These are phyloP conservation scores for Bovichtus variegatus DNA, from an alignment of 2,797 vertebrate species.

Conservation along the genomic window DNA sequence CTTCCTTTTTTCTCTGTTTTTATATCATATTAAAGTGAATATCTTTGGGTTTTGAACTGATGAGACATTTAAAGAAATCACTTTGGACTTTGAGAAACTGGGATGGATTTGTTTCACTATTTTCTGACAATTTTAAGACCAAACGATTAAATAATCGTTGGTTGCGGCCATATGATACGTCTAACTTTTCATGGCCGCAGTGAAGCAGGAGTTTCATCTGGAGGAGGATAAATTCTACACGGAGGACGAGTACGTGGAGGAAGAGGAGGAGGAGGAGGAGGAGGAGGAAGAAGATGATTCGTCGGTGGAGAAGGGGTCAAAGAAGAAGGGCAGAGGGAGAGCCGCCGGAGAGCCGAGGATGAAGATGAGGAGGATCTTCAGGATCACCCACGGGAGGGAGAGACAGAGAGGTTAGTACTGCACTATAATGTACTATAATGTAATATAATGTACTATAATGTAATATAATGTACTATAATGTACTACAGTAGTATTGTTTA, in stretches of 20 bases:
- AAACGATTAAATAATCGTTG: no score
- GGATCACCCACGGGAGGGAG: slow-evolving; percentile 77
- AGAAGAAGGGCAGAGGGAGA: slow-evolving; percentile 66
- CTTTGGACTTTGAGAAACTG: no score
- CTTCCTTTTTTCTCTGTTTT: no score
- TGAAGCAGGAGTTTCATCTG: slow-evolving; percentile 81
- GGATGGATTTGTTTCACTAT: no score
- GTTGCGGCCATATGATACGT: no score
- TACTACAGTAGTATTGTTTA: neutral
- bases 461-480: neutral
- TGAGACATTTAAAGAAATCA: no score
- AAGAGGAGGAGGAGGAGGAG: slow-evolving; percentile 75
- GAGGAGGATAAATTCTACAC: slow-evolving; percentile 85
- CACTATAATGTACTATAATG: neutral
- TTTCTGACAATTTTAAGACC: no score
- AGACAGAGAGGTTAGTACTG: slow-evolving; percentile 69
- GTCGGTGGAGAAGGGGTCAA: slow-evolving; percentile 66
- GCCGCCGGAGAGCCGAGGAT: slow-evolving; percentile 72
- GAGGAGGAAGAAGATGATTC: slow-evolving; percentile 68
- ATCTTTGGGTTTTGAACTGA: no score
- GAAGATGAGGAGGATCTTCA: slow-evolving; percentile 87
- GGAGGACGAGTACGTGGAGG: slow-evolving; percentile 84
- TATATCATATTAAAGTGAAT: no score
- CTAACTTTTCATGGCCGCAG: slow-evolving; percentile 31
- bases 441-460: neutral